phyloP scores from a whole-genome alignment of 2,888 invertebrate genomes.

The Augiades crinisus region DNA sequence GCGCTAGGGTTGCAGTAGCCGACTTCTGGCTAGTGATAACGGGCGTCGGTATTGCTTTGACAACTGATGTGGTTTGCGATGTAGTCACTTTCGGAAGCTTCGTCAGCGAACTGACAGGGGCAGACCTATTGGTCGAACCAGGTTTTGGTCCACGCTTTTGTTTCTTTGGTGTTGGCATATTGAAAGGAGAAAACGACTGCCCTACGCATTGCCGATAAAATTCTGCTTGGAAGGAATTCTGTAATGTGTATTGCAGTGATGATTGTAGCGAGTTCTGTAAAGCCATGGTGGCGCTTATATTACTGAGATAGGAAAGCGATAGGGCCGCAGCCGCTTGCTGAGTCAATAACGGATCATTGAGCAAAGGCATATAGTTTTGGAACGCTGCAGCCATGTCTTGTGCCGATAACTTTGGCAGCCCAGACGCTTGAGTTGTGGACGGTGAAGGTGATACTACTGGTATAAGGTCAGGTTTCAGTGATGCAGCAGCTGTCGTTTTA shows the following conservation, averaged over 20 bases:
- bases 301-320: conserved; percentile 59
- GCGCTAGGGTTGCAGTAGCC: conserved; percentile 46
- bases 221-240: conserved; percentile 66
- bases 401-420: conserved; percentile 58
- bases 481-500: conserved; percentile 38
- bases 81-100: conserved; percentile 46
- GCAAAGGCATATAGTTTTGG: conserved; percentile 63
- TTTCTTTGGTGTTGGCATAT: conserved; percentile 59
- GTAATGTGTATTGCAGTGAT: conserved; percentile 50
- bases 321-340: conserved; percentile 67
- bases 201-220: conserved; percentile 66
- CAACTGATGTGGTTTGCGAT: conserved; percentile 34
- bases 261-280: conserved; percentile 56
- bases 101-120: conserved; percentile 37
- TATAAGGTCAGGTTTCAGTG: conserved; percentile 44
- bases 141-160: conserved; percentile 64
- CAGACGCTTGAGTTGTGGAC: conserved; percentile 34
- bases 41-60: conserved; percentile 46
- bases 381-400: conserved; percentile 65
- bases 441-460: conserved; percentile 35
- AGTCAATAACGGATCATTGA: conserved; percentile 58
- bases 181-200: conserved; percentile 54
- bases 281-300: conserved; percentile 58
- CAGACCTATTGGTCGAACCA: conserved; percentile 28
- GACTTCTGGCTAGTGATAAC: conserved; percentile 50